Evolutionary conservation across 2,113 vertebrate genomes (phyloP).

Genomic region (Entomyzon cyanotis): DNA sequence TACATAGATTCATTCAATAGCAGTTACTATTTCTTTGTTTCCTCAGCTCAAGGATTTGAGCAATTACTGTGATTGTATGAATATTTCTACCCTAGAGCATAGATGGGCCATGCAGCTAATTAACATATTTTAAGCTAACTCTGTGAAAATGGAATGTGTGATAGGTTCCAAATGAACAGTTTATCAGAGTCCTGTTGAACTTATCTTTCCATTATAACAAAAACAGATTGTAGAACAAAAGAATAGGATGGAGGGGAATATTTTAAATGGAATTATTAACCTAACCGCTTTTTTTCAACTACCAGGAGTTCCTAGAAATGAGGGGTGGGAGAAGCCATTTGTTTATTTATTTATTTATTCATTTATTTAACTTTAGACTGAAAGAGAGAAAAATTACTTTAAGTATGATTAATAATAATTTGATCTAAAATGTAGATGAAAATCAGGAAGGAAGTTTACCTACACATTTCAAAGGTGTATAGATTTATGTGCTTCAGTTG

Average conservation of each 20-base stretch:
- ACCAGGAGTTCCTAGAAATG: background rate
- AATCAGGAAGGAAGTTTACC: background rate
- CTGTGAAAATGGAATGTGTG: background rate
- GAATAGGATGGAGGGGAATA: background rate
- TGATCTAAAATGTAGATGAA: background rate
- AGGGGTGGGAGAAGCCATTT: background rate
- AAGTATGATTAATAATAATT: background rate
- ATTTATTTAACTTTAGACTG: background rate
- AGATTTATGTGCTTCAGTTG: background rate
- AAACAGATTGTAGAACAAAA: background rate
- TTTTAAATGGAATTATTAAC: slow-evolving; percentile 1
- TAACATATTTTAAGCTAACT: background rate
- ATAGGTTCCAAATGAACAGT: background rate
- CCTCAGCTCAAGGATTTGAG: background rate
- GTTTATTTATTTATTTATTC: background rate
- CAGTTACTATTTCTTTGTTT: slow-evolving; percentile 5
- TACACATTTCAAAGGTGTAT: background rate
- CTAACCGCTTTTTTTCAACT: slow-evolving; percentile 4
- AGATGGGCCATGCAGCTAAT: background rate
- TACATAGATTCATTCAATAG: background rate
- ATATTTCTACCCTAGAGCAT: background rate
- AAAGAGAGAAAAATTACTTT: background rate
- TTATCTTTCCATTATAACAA: background rate
- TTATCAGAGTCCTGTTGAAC: background rate
- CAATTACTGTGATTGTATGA: slow-evolving; percentile 20